Conservation (phyloP, 2,113 vertebrate species). For the Mormyrus lacerda region DNA sequence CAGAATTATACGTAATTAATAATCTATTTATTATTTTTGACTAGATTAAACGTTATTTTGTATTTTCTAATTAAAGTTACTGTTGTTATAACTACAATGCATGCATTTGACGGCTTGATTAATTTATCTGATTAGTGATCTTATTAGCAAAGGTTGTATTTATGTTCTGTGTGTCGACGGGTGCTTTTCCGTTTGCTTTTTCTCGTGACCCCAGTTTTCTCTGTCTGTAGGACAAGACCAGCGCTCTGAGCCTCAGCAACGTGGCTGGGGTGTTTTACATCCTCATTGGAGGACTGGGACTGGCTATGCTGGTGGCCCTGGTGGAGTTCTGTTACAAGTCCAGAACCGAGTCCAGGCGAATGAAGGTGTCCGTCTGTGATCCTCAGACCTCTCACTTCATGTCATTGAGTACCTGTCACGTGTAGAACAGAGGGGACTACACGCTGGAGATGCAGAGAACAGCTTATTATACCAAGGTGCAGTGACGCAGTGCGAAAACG, state of each 20-base stretch:
- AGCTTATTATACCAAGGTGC: not conserved
- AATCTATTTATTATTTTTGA: not conserved
- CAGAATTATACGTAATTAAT: not conserved
- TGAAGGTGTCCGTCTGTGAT: conserved; percentile 78
- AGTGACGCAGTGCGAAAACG: not conserved
- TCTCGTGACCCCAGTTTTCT: conserved; percentile 34
- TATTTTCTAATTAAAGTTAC: not conserved
- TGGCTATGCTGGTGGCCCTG: conserved; percentile 97
- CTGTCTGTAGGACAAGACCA: conserved; percentile 88
- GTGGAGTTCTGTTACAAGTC: conserved; percentile 99
- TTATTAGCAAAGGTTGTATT: not conserved
- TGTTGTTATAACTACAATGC: not conserved
- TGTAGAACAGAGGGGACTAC: not conserved
- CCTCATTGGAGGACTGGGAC: conserved; percentile 90
- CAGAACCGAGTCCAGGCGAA: conserved; percentile 85
- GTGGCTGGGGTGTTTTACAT: conserved; percentile 98
- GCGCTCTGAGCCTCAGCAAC: conserved; percentile 92
- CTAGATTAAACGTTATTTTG: not conserved
- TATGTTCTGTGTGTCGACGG: not conserved
- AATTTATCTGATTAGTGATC: not conserved
- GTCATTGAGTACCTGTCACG: not conserved
- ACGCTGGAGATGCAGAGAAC: not conserved
- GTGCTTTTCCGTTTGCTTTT: too few species aligned
- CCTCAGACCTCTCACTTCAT: not conserved
- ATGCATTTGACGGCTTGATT: not conserved